Base-by-base conservation (phyloP, 64 coral and sea anemone genomes). In the Montipora sp. region DNA sequence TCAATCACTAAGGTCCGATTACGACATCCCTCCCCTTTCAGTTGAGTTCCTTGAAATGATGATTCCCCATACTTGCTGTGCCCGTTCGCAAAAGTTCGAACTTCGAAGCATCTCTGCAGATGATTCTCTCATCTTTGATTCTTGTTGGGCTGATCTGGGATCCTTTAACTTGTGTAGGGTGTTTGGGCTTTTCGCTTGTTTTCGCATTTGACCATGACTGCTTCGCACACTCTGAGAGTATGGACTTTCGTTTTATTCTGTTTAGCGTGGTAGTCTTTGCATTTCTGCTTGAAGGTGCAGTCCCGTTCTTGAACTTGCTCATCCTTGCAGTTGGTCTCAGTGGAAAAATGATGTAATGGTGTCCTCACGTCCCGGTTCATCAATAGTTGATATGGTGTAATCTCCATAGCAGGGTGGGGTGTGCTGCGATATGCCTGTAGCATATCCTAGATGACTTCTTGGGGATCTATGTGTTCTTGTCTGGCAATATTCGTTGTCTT, bases 131-230 rank as follows among this genome's bases (percentile, higher is more conserved):
- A 53, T 79, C 49, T 4, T n/a, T 79, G 45, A 53, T 19, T 79
- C 77, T 53, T 14, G 6, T 77, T 3, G 75, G 16, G 15, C 3
- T 5, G 47, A 79, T 79, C 45, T 49, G 44, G 5, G 77, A 79
- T 79, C 77, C 77, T 9, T 79, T 53, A 14, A 53, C 16, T 49
- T 53, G 4, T 13, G 4, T 93, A 96, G 68, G 88, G 88, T 81
- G 92, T 93, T 16, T 96, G 67, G 79, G 61, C 91, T 50, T 92
- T 96, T 23, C 14, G 5, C 75, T 96, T 96, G 18, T 50, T 93
- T 10, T 90, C 87, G 45, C 51, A 48, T 44, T 96, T 96, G n/a
- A 93, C 91, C 4, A 93, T 18, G 23, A 93, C 77, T 3, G 87
- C 74, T 15, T 92, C 48, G 19, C 84, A 79, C 1, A 51, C n/a